phyloP scores from a whole-genome alignment of 1,140 invertebrate species.

The Phthorimaea operculella region DNA sequence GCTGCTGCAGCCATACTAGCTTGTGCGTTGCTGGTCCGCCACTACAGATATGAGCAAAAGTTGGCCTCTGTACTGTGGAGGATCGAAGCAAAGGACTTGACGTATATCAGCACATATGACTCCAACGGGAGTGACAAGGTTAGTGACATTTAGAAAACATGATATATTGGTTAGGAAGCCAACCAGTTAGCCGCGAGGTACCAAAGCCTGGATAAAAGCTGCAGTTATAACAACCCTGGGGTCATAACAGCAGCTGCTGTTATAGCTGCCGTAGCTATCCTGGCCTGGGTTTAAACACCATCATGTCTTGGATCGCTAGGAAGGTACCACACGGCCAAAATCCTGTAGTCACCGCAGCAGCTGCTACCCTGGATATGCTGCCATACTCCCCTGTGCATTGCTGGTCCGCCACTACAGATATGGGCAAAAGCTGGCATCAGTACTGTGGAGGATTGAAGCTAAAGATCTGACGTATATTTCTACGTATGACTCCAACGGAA shows the following conservation, averaged over 20 bases:
- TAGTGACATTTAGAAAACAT: constrained; percentile 7
- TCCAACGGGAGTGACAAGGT: constrained; percentile 31
- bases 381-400: constrained; percentile 71
- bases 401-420: too few relatives aligned
- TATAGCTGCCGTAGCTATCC: too few relatives aligned
- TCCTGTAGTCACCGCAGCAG: constrained; percentile 70
- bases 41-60: constrained; percentile 90
- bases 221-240: too few relatives aligned
- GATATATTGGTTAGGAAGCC: too few relatives aligned
- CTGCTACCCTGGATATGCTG: constrained; percentile 67
- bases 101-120: constrained; percentile 69
- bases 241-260: too few relatives aligned
- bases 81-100: constrained; percentile 85
- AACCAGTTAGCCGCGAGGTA: too few relatives aligned
- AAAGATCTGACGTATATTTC: constrained; percentile 80
- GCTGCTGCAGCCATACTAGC: constrained; percentile 71
- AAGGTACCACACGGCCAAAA: constrained; percentile 55
- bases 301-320: too few relatives aligned
- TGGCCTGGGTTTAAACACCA: too few relatives aligned
- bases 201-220: too few relatives aligned
- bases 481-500: constrained; percentile 30
- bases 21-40: constrained; percentile 71
- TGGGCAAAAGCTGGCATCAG: constrained; percentile 85
- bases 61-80: constrained; percentile 89
- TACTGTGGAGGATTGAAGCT: constrained; percentile 91